Evolutionary conservation across 2,797 vertebrate genomes (phyloP).

Genomic region (Astyanax mexicanus): DNA sequence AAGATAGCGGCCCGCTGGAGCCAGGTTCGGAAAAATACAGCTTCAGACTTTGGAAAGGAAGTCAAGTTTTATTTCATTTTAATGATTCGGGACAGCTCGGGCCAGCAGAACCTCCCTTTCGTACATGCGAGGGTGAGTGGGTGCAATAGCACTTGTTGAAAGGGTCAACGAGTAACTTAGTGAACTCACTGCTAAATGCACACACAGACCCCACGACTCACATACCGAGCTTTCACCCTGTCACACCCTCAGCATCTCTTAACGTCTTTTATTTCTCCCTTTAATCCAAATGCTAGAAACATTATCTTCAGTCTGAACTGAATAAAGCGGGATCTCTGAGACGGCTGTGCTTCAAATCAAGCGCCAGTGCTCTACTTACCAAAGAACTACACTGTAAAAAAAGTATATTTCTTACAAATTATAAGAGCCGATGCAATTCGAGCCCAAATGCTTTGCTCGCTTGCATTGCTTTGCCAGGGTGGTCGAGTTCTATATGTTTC

Average conservation of each 20-base stretch:
- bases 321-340: neutral
- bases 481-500: too few relatives aligned
- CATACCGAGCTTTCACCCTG: slow-evolving; percentile 23
- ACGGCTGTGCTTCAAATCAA: too few relatives aligned
- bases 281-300: neutral
- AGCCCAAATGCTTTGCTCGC: too few relatives aligned
- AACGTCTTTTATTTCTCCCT: too few relatives aligned
- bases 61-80: slow-evolving; percentile 62
- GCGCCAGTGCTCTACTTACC: too few relatives aligned
- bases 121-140: slow-evolving; percentile 34
- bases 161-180: slow-evolving; percentile 14
- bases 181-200: slow-evolving; percentile 24
- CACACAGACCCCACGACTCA: slow-evolving; percentile 35
- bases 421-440: too few relatives aligned
- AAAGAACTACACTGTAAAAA: too few relatives aligned
- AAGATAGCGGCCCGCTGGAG: slow-evolving; percentile 52
- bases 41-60: slow-evolving; percentile 60
- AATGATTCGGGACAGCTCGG: slow-evolving; percentile 46
- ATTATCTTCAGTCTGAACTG: neutral
- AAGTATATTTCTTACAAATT: too few relatives aligned
- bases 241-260: neutral
- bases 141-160: slow-evolving; percentile 42
- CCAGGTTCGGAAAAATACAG: slow-evolving; percentile 56
- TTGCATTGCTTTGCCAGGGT: too few relatives aligned
- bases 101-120: slow-evolving; percentile 35